phyloP scores from a whole-genome alignment of 2,113 vertebrate genomes.

The Rhinopomastus cyanomelas region DNA sequence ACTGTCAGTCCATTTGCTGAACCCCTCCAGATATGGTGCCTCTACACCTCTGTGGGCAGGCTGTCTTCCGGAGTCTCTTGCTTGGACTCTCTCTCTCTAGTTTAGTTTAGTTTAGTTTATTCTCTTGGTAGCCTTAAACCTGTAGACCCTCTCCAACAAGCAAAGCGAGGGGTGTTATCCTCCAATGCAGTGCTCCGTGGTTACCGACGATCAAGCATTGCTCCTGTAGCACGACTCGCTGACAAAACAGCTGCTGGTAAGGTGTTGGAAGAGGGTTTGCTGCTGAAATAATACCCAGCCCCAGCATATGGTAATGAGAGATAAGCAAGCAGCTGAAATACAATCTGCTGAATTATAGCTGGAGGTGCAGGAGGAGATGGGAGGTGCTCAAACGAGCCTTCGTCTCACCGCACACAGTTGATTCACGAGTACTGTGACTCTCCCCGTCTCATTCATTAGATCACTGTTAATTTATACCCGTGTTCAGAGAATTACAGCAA shows the following conservation, averaged over 20 bases:
- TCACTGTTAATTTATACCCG: background rate
- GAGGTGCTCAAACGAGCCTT: no score
- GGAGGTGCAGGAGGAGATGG: background rate
- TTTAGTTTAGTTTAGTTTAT: no score
- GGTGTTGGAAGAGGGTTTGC: background rate
- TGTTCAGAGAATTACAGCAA: background rate
- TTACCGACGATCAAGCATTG: background rate
- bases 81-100: background rate
- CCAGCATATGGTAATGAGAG: slow-evolving; percentile 16
- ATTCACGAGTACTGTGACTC: background rate
- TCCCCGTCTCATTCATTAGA: background rate
- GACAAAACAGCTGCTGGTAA: background rate
- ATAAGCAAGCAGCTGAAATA: background rate
- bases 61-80: background rate
- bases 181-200: background rate
- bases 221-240: background rate
- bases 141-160: background rate
- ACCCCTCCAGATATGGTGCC: no score
- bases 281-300: background rate
- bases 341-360: background rate
- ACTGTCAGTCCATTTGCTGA: no score
- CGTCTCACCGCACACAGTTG: no score
- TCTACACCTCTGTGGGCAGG: no score
- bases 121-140: background rate
- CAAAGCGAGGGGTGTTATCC: fast-evolving